Percentiles rank a stretch among this genome's conserved stretches.
Evolutionary conservation across 35 echinoderm and acorn worm genomes (phyloP).

Genomic region (Apostichopus japonicus): DNA sequence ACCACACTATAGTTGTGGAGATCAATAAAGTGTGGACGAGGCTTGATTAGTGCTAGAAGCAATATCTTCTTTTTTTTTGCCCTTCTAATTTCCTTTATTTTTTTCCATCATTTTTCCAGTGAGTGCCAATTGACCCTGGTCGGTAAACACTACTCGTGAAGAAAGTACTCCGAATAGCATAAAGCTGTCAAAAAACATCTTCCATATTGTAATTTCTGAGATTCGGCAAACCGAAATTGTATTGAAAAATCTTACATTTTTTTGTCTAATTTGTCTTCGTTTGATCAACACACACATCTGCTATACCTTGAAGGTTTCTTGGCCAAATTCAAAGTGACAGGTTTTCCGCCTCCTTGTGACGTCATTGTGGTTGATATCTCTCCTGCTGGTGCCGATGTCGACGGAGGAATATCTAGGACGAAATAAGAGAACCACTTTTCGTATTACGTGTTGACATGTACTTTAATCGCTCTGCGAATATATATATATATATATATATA

Average conservation of each 20-base stretch:
- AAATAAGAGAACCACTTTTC: not conserved
- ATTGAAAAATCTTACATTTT: constrained; percentile 9
- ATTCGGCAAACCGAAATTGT: constrained; percentile 9
- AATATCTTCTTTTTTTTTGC: not conserved
- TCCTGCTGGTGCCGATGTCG: not conserved
- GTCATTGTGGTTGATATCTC: not conserved
- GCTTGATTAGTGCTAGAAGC: not conserved
- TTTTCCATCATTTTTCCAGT: not conserved
- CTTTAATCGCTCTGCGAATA: not conserved
- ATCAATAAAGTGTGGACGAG: not conserved
- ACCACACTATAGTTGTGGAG: not conserved
- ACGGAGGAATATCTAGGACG: not conserved
- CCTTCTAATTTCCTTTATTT: not conserved
- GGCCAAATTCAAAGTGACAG: constrained; percentile 24
- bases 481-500: too few species aligned
- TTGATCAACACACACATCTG: constrained; percentile 48
- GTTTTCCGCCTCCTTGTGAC: not conserved
- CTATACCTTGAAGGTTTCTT: constrained; percentile 21
- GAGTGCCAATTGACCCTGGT: constrained; percentile 2
- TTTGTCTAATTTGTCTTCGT: constrained; percentile 1
- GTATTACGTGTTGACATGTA: not conserved
- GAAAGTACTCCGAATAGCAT: not conserved
- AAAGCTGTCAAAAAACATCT: constrained; percentile 34
- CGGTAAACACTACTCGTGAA: constrained; percentile 18
- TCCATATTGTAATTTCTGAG: constrained; percentile 37